A percentile compares a stretch with the other conserved stretches of the same genome.
These are phyloP conservation scores for Sapayoa aenigma DNA, from an alignment of 2,113 vertebrate genomes.

Conservation along the genomic window DNA sequence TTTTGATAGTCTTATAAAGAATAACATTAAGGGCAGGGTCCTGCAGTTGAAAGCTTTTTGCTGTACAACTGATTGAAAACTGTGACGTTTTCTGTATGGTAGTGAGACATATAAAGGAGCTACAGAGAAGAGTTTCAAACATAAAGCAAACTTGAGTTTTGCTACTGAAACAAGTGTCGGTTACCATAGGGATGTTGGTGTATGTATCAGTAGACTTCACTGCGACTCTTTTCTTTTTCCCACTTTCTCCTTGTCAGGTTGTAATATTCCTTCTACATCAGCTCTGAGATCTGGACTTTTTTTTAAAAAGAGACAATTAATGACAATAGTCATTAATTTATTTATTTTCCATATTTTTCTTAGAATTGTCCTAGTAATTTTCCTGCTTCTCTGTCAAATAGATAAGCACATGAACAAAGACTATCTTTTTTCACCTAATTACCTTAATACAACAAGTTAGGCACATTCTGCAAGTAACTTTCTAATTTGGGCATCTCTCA, in stretches of 20 bases:
- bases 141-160: not conserved
- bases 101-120: not conserved
- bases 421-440: not conserved
- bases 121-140: not conserved
- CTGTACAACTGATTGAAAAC: not conserved
- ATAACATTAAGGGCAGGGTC: not conserved
- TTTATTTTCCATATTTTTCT: not conserved
- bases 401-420: not conserved
- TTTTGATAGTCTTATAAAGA: not conserved
- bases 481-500: not conserved
- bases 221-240: not conserved
- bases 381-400: not conserved
- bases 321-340: not conserved
- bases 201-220: not conserved
- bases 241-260: not conserved
- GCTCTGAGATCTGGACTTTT: not conserved
- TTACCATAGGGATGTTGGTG: not conserved
- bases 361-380: not conserved
- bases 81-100: not conserved
- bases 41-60: not conserved
- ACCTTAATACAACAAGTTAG: not conserved
- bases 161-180: not conserved
- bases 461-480: not conserved
- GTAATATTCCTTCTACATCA: not conserved
- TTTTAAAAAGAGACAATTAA: not conserved